phyloP scores from a whole-genome alignment of 2,888 invertebrate species.

The Acronicta alni region DNA sequence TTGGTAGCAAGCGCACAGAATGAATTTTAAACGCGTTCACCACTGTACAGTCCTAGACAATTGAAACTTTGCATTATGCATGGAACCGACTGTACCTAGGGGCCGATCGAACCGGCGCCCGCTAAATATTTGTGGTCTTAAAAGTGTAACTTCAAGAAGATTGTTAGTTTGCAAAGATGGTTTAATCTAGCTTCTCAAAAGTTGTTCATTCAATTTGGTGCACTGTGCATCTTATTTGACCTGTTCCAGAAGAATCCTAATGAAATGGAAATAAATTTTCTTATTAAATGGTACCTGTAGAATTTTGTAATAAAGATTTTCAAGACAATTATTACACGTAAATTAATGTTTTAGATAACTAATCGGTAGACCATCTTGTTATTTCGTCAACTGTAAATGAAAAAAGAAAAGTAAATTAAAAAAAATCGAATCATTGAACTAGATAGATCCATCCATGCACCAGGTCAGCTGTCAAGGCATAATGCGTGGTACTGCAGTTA shows the following conservation, averaged over 20 bases:
- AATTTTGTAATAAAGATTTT: too few species aligned
- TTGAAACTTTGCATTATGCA: constrained; percentile 83
- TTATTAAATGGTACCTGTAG: too few species aligned
- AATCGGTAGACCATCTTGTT: too few species aligned
- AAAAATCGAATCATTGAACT: too few species aligned
- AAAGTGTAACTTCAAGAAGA: constrained; percentile 53
- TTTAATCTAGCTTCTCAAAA: constrained; percentile 39
- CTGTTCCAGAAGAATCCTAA: neutral
- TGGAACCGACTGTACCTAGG: constrained; percentile 64
- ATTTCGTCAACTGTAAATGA: too few species aligned
- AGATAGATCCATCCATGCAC: too few species aligned
- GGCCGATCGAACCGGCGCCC: constrained; percentile 59
- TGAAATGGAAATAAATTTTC: too few species aligned
- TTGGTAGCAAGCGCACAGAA: constrained; percentile 61
- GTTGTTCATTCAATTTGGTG: constrained; percentile 31
- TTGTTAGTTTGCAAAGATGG: constrained; percentile 49
- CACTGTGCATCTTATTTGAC: neutral
- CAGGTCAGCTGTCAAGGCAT: too few species aligned
- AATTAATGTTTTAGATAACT: too few species aligned
- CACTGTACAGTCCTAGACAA: constrained; percentile 70
- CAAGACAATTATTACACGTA: too few species aligned
- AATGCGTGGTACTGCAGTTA: too few species aligned
- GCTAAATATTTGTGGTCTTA: constrained; percentile 69
- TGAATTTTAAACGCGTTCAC: constrained; percentile 74
- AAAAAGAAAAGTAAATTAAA: too few species aligned